phyloP scores from a whole-genome alignment of 2,797 vertebrate genomes.

The Sebastolobus altivelis region DNA sequence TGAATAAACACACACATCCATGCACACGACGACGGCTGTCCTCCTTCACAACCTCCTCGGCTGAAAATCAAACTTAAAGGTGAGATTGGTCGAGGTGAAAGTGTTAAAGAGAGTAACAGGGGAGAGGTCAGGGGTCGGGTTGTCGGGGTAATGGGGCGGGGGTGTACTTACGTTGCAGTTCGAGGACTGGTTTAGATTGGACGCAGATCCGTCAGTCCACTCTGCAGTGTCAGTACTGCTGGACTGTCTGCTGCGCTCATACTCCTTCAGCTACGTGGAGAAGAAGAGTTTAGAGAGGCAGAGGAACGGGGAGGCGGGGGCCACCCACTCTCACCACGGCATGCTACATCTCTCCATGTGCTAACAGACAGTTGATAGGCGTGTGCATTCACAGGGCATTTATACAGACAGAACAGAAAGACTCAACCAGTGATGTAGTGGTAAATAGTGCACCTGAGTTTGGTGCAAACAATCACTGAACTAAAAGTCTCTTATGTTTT shows the following conservation, averaged over 20 bases:
- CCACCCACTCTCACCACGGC: slow-evolving; percentile 66
- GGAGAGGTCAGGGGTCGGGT: slow-evolving; percentile 29
- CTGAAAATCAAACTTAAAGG: slow-evolving; percentile 45
- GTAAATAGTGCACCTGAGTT: not conserved
- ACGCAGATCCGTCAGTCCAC: slow-evolving; percentile 92
- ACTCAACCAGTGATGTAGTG: slow-evolving; percentile 44
- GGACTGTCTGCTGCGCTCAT: slow-evolving; percentile 94
- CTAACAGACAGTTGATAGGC: slow-evolving; percentile 4
- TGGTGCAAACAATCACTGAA: not conserved
- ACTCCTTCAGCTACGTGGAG: slow-evolving; percentile 97
- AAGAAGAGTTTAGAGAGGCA: slow-evolving; percentile 88
- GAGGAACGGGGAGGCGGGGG: slow-evolving; percentile 69
- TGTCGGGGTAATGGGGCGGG: slow-evolving; percentile 24
- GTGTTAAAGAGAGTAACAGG: slow-evolving; percentile 40
- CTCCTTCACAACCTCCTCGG: slow-evolving; percentile 16
- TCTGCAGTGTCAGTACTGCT: slow-evolving; percentile 89
- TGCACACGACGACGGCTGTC: not conserved
- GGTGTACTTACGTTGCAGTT: slow-evolving; percentile 95
- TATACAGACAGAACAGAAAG: slow-evolving; percentile 4
- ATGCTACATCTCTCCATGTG: slow-evolving; percentile 35
- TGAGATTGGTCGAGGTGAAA: slow-evolving; percentile 54
- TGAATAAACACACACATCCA: slow-evolving; percentile 31
- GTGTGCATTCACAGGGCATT: slow-evolving; percentile 32
- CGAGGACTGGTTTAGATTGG: slow-evolving; percentile 92
- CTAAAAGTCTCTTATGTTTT: not conserved